A percentile compares a stretch with the other conserved stretches of the same genome.
Conservation (phyloP, 2,888 invertebrate species). For the Cactoblastis cactorum region DNA sequence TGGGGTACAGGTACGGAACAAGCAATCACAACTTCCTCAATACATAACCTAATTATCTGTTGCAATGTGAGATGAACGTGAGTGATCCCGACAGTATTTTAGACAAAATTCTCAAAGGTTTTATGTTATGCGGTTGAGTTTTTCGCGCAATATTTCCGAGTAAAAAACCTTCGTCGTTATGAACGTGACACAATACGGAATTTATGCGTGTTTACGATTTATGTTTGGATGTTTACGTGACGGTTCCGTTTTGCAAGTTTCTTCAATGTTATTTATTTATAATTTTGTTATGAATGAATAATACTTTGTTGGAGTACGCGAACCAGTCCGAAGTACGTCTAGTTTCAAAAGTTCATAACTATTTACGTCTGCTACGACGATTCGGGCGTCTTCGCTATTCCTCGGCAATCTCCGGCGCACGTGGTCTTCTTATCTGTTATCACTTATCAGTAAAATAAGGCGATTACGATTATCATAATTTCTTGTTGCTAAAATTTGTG, state of each 20-base stretch:
- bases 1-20: slow-evolving; percentile 76
- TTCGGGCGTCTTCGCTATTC: slow-evolving; percentile 22
- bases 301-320: slow-evolving; percentile 24
- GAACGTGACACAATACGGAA: slow-evolving; percentile 7
- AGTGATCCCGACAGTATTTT: slow-evolving; percentile 13
- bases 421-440: slow-evolving; percentile 47
- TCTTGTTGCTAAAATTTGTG: slow-evolving; percentile 31
- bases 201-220: slow-evolving; percentile 5
- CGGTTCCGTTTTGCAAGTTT: not conserved
- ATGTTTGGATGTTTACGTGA: not conserved
- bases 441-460: not conserved
- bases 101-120: slow-evolving; percentile 14
- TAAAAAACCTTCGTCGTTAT: not conserved
- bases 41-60: slow-evolving; percentile 43
- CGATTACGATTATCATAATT: not conserved
- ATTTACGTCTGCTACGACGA: slow-evolving; percentile 54
- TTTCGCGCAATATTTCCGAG: slow-evolving; percentile 1
- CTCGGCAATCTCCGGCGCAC: slow-evolving; percentile 61
- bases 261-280: not conserved
- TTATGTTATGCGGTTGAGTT: not conserved
- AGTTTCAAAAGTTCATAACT: slow-evolving; percentile 54
- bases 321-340: slow-evolving; percentile 41
- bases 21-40: slow-evolving; percentile 61
- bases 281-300: not conserved
- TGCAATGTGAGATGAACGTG: slow-evolving; percentile 28